Evolutionary conservation across 2,888 invertebrate genomes (phyloP).

Genomic region (Cephus spinipes): DNA sequence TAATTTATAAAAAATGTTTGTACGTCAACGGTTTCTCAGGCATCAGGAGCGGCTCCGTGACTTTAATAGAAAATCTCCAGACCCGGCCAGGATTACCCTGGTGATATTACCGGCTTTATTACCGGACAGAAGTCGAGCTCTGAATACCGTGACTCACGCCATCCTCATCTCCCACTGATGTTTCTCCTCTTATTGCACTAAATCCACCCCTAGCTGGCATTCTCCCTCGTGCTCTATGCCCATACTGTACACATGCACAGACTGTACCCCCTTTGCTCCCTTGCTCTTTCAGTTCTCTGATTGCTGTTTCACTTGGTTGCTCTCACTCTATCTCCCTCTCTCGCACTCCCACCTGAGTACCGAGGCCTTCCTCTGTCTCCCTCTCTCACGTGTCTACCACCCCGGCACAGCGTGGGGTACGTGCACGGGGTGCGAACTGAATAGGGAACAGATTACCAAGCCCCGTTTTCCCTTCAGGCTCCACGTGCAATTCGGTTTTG

Average conservation of each 20-base stretch:
- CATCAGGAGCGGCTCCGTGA: slow-evolving; percentile 12
- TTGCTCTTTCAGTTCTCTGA: slow-evolving; percentile 12
- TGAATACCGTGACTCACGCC: slow-evolving; percentile 43
- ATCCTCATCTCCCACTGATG: slow-evolving; percentile 43
- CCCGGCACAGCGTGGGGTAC: not conserved
- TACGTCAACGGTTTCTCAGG: not conserved
- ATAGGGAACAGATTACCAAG: slow-evolving; percentile 39
- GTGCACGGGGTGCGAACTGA: slow-evolving; percentile 33
- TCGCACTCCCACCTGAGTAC: not conserved
- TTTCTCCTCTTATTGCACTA: slow-evolving; percentile 46
- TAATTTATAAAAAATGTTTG: not conserved
- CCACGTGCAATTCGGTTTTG: slow-evolving; percentile 17
- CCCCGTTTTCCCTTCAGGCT: slow-evolving; percentile 8
- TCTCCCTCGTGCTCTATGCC: not conserved
- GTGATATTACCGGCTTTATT: slow-evolving; percentile 50
- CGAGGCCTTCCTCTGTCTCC: not conserved
- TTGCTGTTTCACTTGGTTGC: slow-evolving; percentile 20
- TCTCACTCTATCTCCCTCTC: slow-evolving; percentile 12
- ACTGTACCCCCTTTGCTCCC: not conserved
- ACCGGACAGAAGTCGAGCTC: slow-evolving; percentile 26
- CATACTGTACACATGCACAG: not conserved
- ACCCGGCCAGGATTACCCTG: slow-evolving; percentile 43
- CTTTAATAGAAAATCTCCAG: slow-evolving; percentile 32
- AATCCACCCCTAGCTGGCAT: slow-evolving; percentile 5
- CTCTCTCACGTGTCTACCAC: slow-evolving; percentile 11